Conservation (phyloP, 2,888 invertebrate genomes). For the Osmoderma eremita region DNA sequence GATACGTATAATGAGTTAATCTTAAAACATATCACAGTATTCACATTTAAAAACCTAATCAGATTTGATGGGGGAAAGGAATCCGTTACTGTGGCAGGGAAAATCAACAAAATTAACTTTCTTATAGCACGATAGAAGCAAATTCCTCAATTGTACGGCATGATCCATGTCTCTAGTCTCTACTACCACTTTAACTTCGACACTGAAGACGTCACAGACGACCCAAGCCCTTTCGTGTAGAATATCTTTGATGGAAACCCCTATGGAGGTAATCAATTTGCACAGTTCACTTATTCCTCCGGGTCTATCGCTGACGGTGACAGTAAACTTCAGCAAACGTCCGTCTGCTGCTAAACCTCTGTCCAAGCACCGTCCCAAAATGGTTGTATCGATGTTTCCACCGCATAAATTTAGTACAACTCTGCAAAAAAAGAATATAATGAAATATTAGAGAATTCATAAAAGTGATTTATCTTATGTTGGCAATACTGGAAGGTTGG, state of each 20-base stretch:
- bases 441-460: too few species aligned
- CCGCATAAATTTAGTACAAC: slow-evolving; percentile 87
- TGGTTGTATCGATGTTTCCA: slow-evolving; percentile 93
- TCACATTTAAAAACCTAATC: slow-evolving; percentile 17
- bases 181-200: slow-evolving; percentile 86
- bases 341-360: slow-evolving; percentile 89
- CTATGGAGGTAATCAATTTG: slow-evolving; percentile 76
- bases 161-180: slow-evolving; percentile 89
- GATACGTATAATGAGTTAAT: not conserved
- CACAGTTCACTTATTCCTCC: slow-evolving; percentile 90
- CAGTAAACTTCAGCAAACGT: slow-evolving; percentile 77
- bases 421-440: slow-evolving; percentile 64
- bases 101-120: slow-evolving; percentile 67
- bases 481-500: too few species aligned
- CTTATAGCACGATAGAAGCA: slow-evolving; percentile 68
- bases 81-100: slow-evolving; percentile 41
- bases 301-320: slow-evolving; percentile 85
- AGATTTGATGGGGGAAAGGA: slow-evolving; percentile 11
- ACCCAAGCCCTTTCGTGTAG: slow-evolving; percentile 97
- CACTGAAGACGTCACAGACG: slow-evolving; percentile 86
- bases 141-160: slow-evolving; percentile 70
- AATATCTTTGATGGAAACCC: slow-evolving; percentile 94
- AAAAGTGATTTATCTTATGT: too few species aligned
- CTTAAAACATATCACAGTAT: slow-evolving; percentile 12
- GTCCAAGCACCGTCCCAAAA: slow-evolving; percentile 87